Conservation (phyloP, 2,888 invertebrate genomes). For the Carabus problematicus region DNA sequence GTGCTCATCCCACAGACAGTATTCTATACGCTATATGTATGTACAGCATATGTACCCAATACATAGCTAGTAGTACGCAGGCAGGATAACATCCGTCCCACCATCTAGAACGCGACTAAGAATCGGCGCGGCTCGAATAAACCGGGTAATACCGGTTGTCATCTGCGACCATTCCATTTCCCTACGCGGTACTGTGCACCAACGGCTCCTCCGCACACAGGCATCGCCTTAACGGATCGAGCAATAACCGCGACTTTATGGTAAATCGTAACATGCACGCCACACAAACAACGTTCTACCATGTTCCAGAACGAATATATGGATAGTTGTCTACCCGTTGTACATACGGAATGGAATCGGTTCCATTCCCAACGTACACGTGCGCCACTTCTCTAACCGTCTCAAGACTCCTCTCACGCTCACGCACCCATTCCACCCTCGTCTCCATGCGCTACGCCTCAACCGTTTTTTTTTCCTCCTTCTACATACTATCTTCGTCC, state of each 20-base stretch:
- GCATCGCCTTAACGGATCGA: slow-evolving; percentile 29
- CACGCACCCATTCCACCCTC: slow-evolving; percentile 3
- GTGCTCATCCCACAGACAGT: too few species aligned
- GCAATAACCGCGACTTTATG: slow-evolving; percentile 42
- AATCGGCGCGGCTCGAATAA: slow-evolving; percentile 33
- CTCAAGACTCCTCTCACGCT: neutral
- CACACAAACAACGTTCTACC: slow-evolving; percentile 37
- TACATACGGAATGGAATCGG: slow-evolving; percentile 34
- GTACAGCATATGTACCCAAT: slow-evolving; percentile 6
- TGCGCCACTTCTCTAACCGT: neutral
- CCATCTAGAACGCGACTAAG: slow-evolving; percentile 32
- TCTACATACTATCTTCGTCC: slow-evolving; percentile 17
- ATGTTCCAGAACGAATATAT: slow-evolving; percentile 40
- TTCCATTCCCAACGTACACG: neutral
- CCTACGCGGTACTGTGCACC: slow-evolving; percentile 4
- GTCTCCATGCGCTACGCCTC: neutral
- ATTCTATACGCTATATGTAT: neutral
- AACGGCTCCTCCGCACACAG: slow-evolving; percentile 10
- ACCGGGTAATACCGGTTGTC: slow-evolving; percentile 40
- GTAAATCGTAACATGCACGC: slow-evolving; percentile 41
- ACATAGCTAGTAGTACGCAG: slow-evolving; percentile 8
- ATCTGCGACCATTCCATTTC: slow-evolving; percentile 38
- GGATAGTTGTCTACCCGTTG: slow-evolving; percentile 22
- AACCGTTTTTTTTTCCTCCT: slow-evolving; percentile 26
- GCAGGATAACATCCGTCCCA: slow-evolving; percentile 1